Conservation (phyloP, 2,113 vertebrate genomes). For the Microcebus griseorufus region DNA sequence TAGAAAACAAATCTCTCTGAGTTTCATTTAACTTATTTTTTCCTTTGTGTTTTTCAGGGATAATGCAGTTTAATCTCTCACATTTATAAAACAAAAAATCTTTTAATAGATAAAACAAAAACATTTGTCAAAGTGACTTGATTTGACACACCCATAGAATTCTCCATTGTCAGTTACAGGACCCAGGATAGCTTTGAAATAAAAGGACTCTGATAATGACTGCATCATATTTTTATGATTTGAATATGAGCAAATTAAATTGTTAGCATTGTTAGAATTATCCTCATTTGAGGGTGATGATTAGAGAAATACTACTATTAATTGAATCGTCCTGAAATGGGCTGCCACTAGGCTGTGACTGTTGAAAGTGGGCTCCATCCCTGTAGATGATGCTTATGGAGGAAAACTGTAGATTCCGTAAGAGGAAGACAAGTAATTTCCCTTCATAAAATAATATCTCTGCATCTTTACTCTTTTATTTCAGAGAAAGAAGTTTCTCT, state of each 20-base stretch:
- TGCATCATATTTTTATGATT: slow-evolving; percentile 70
- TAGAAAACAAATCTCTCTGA: slow-evolving; percentile 54
- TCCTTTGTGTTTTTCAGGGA: background rate
- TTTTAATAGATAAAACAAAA: slow-evolving; percentile 52
- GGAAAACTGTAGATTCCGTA: background rate
- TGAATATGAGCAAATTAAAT: slow-evolving; percentile 70
- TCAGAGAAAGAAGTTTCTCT: background rate
- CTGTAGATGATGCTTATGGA: background rate
- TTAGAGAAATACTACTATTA: slow-evolving; percentile 44
- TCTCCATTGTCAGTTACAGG: slow-evolving; percentile 20
- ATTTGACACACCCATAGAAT: slow-evolving; percentile 58
- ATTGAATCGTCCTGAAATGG: slow-evolving; percentile 61
- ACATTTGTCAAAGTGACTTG: slow-evolving; percentile 71
- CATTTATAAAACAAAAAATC: slow-evolving; percentile 69
- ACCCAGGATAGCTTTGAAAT: slow-evolving; percentile 59
- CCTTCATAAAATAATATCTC: background rate
- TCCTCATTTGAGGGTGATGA: slow-evolving; percentile 41
- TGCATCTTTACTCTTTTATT: background rate
- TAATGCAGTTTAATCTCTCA: slow-evolving; percentile 60
- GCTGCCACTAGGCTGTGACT: slow-evolving; percentile 45
- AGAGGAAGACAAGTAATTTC: background rate
- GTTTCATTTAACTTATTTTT: background rate
- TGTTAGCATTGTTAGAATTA: slow-evolving; percentile 66
- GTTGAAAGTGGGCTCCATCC: background rate
- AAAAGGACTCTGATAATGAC: slow-evolving; percentile 63